A percentile compares a stretch with the other conserved stretches of the same genome.
phyloP scores from a whole-genome alignment of 2,113 vertebrate genomes.

The Oreochromis aureus region DNA sequence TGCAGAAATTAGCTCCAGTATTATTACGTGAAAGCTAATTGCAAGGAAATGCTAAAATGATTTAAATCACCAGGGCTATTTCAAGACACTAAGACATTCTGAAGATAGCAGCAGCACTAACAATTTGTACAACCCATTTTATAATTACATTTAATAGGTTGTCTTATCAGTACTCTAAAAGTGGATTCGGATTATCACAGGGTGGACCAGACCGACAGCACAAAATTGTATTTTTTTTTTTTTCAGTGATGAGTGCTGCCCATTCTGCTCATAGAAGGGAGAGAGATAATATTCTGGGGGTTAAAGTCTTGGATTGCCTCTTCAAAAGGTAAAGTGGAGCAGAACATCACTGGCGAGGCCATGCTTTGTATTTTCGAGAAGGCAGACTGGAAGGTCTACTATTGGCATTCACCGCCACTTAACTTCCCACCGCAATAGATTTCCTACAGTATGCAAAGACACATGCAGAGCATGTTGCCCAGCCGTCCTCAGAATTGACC shows the following conservation, averaged over 20 bases:
- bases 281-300: constrained; percentile 66
- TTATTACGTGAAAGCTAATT: constrained; percentile 76
- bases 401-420: constrained; percentile 72
- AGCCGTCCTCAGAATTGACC: constrained; percentile 63
- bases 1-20: constrained; percentile 82
- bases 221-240: constrained; percentile 58
- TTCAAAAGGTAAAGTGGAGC: constrained; percentile 66
- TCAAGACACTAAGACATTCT: constrained; percentile 72
- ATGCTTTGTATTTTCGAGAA: constrained; percentile 68
- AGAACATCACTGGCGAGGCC: constrained; percentile 36
- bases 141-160: constrained; percentile 77
- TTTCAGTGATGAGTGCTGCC: constrained; percentile 48
- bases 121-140: constrained; percentile 70
- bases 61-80: constrained; percentile 73
- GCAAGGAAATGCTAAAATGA: constrained; percentile 75
- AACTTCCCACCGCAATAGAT: constrained; percentile 67
- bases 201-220: constrained; percentile 53
- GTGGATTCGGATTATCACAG: constrained; percentile 69
- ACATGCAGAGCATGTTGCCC: constrained; percentile 58
- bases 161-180: constrained; percentile 71
- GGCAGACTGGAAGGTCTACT: constrained; percentile 58
- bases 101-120: constrained; percentile 72
- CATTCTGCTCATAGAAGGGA: constrained; percentile 39
- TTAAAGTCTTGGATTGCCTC: constrained; percentile 69
- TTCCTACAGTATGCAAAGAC: constrained; percentile 65